Evolutionary conservation across 2,888 invertebrate genomes (phyloP), one percentile per base, ranked within the genome.

Genomic region (Ommatoiulus sabulosus): DNA sequence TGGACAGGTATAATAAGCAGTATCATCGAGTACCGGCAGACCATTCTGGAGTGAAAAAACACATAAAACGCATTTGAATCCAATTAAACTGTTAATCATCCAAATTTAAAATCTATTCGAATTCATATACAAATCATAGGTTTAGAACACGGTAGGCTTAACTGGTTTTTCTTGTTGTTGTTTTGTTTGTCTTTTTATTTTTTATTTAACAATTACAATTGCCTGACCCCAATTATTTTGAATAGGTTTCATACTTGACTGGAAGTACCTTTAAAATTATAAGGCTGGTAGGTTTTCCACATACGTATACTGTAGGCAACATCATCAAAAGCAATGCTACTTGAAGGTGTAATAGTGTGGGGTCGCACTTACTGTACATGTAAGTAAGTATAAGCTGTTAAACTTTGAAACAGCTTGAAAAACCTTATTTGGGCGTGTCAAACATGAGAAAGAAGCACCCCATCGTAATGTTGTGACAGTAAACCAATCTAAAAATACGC

Each of bases 1-100:
- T 80, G 80, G 80, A 80, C 80, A 80, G 80, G 12, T 80, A 35
- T 35, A 80, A 80, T 80, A 80, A 80, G 80, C 80, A 80, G 80
- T 80, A 80, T 80, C 80, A 80, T 80, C 80, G 80, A 80, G 80
- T 80, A 80, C 80, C 80, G 3, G 35, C 80, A 80, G 35, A 24
- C 80, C 12, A 72, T 35, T 80, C 8, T 3, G 35, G 80, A 43
- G 80, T 52, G 24, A 35, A 80, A 80, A 35, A 24, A 72, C 8
- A 24, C 35, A 35, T 15, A 35, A 80, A 80, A 24, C 12, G 80
- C 3, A 80, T 80, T 80, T 80, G 80, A 80, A 35, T 12, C 80
- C 80, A 80, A 80, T 80, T 80, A 80, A 35, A 80, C 35, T 80
- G 35, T 80, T 24, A 80, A 72, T 24, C 24, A 10, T 24, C 20